Conservation (phyloP, 2,888 invertebrate genomes). For the Dioctria linearis region DNA sequence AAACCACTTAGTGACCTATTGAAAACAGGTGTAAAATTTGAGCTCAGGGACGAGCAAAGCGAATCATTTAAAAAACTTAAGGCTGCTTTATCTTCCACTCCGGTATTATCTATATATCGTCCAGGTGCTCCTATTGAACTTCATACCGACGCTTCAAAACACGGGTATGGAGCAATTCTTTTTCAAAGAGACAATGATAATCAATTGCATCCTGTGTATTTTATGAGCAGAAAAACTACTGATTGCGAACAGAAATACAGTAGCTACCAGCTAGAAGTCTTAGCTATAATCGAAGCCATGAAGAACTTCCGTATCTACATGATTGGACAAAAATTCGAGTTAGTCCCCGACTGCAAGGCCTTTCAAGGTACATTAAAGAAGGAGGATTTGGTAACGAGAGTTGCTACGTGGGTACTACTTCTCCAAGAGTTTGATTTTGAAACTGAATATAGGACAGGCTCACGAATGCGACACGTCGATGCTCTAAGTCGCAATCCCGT, state of each 20-base stretch:
- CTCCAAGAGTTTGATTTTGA: neutral
- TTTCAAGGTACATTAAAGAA: slow-evolving; percentile 1
- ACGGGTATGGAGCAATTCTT: neutral
- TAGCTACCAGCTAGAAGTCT: neutral
- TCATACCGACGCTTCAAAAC: neutral
- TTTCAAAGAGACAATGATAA: neutral
- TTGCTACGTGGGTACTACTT: no score
- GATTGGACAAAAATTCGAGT: neutral
- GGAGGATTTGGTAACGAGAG: neutral
- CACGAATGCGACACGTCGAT: no score
- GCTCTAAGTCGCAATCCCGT: no score
- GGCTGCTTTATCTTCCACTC: no score
- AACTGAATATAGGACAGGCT: no score
- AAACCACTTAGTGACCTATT: no score
- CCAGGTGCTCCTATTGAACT: neutral
- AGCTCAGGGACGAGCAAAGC: no score
- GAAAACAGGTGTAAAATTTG: no score
- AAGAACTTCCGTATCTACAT: neutral
- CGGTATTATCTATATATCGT: no score
- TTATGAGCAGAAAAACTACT: no score
- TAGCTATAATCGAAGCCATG: neutral
- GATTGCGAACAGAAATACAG: no score
- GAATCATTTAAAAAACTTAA: no score
- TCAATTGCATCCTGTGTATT: neutral
- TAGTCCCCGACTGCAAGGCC: neutral